A percentile compares a stretch with the other conserved stretches of the same genome.
Conservation (phyloP, 92 coral and sea anemone species). For the Porites lobata region DNA sequence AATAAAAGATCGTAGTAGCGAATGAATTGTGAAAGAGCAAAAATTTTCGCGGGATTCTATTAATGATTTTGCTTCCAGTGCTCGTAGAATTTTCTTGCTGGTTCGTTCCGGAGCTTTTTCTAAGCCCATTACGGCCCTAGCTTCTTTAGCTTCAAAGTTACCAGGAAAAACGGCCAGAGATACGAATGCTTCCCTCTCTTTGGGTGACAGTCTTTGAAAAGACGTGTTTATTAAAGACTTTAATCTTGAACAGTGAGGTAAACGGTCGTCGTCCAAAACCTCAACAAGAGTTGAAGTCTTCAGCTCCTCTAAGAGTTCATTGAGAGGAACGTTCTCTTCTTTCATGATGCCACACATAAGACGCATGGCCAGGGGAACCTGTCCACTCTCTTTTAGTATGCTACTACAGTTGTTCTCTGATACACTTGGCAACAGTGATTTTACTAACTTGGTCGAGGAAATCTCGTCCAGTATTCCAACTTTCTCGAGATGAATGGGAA, state of each 20-base stretch:
- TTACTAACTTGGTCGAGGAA: conserved; percentile 14
- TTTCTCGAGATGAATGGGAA: conserved; percentile 1
- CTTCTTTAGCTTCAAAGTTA: not conserved
- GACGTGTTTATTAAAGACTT: conserved; percentile 22
- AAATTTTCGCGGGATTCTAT: not conserved
- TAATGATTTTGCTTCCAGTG: conserved; percentile 13
- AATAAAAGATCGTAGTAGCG: conserved; percentile 24
- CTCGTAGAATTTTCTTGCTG: not conserved
- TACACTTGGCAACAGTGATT: not conserved
- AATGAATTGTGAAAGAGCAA: conserved; percentile 12
- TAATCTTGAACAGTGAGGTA: not conserved
- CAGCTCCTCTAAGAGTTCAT: conserved; percentile 12
- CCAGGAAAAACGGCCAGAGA: conserved; percentile 30
- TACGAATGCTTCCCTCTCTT: conserved; percentile 7
- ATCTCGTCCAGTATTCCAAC: conserved; percentile 13
- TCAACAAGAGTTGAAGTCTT: conserved; percentile 1
- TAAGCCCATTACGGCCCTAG: not conserved
- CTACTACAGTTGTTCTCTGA: not conserved
- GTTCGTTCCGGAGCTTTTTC: not conserved
- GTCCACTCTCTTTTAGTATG: not conserved
- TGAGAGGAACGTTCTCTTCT: conserved; percentile 8
- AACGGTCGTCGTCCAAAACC: conserved; percentile 14
- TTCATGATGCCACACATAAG: conserved; percentile 23
- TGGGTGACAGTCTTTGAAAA: conserved; percentile 4
- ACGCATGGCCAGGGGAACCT: conserved; percentile 31